Percentiles rank a stretch among this genome's conserved stretches.
phyloP scores from a whole-genome alignment of 1,140 invertebrate genomes.

The honey bee (Apis mellifera) region DNA sequence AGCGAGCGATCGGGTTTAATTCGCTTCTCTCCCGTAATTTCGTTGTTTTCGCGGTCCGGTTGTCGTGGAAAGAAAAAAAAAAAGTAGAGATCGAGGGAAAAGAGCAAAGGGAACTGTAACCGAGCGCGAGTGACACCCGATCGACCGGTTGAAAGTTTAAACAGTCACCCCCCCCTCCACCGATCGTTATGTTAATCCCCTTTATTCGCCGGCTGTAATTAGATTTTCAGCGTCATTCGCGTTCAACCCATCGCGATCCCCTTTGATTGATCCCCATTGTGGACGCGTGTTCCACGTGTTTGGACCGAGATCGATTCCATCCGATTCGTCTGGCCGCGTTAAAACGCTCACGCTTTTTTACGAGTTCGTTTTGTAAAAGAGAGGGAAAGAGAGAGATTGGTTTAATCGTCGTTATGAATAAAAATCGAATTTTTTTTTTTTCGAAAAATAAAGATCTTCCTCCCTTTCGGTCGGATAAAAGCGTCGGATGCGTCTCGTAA shows the following conservation, averaged over 20 bases:
- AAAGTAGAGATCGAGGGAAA: neutral
- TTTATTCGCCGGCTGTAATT: conserved; percentile 31
- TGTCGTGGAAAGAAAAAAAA: conserved; percentile 1
- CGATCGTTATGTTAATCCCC: conserved; percentile 28
- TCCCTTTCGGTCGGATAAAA: too few relatives aligned
- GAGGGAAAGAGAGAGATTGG: too few relatives aligned
- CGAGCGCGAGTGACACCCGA: neutral
- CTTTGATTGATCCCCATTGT: neutral
- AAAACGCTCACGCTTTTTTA: too few relatives aligned
- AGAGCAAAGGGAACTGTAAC: neutral
- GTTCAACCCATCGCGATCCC: neutral
- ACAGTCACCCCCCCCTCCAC: neutral
- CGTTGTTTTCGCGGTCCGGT: conserved; percentile 43
- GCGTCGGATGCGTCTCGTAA: neutral
- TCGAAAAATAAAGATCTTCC: too few relatives aligned
- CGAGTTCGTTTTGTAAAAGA: too few relatives aligned
- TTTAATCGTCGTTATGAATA: too few relatives aligned
- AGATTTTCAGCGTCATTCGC: conserved; percentile 33
- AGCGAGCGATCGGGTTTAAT: conserved; percentile 37
- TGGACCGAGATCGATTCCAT: conserved; percentile 5
- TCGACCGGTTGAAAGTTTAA: neutral
- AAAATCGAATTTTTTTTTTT: too few relatives aligned
- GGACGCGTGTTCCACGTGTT: neutral
- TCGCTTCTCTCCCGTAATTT: conserved; percentile 39
- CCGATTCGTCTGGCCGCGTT: too few relatives aligned